Evolutionary conservation across 2,797 vertebrate genomes (phyloP), one percentile per base, ranked within the genome.

Genomic region (Vireo griseus): DNA sequence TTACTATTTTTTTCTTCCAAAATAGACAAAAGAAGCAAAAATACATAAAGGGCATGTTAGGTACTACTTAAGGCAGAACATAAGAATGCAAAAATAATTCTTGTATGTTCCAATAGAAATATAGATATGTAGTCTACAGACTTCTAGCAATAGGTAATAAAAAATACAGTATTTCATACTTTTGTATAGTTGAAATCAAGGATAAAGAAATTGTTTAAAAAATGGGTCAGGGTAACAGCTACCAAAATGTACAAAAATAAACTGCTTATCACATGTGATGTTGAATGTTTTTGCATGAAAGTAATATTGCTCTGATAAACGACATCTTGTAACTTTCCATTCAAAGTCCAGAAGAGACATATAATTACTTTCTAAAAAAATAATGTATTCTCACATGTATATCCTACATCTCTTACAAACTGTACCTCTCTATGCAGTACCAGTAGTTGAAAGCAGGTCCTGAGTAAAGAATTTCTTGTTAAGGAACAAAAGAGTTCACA

Each of bases 191-290:
- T 81, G 68, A 52, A 93, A 89, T 78, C 50, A 92, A 74, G 18
- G 26, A 63, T 26, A 73, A 86, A 72, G 44, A 80, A 89, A 89
- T 26, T 4, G 31, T 69, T 19, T 83, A 73, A 93, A 93, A 84
- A 85, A 63, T 54, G 24, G 17, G 26, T 68, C 55, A 86, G 65
- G 50, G 73, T 48, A 90, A 63, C 33, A 85, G 68, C 61, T 92
- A 84, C 51, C 29, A 83, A 76, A 88, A 69, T 16, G 29, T 91
- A 92, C 44, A 92, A 96, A 92, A 96, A 92, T 93, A 91, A 96
- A 85, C 16, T 74, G 57, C 40, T 75, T 79, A 52, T 37, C 29
- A 54, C 51, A 51, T 74, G 71, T 68, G 51, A 54, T 61, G 44
- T 40, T 79, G 48, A 84, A 75, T 65, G 52, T 11, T 82, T 95